A percentile compares a stretch with the other conserved stretches of the same genome.
phyloP scores from a whole-genome alignment of 1,140 invertebrate genomes.

The Teleopsis dalmanni region DNA sequence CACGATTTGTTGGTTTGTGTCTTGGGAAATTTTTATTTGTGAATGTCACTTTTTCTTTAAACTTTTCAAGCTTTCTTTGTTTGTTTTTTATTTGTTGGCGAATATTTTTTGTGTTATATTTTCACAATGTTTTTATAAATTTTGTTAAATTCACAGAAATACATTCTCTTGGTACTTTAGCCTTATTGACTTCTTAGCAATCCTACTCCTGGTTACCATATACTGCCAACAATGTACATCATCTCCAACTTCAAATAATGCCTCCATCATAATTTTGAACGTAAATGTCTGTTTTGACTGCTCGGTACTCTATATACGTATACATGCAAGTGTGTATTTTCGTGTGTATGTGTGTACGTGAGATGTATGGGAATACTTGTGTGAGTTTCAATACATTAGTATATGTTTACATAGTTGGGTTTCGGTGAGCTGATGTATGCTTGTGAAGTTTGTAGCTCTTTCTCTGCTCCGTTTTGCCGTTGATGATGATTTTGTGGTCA shows the following conservation, averaged over 20 bases:
- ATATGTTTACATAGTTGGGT: background rate
- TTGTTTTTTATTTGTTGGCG: too few relatives aligned
- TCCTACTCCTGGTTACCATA: background rate
- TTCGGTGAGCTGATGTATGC: background rate
- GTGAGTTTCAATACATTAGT: background rate
- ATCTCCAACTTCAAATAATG: background rate
- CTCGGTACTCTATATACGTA: background rate
- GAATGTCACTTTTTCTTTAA: too few relatives aligned
- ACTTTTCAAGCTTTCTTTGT: too few relatives aligned
- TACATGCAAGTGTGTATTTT: too few relatives aligned
- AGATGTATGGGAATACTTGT: background rate
- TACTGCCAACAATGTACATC: background rate
- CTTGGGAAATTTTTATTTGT: too few relatives aligned
- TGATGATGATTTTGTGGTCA: constrained; percentile 43
- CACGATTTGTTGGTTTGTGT: too few relatives aligned
- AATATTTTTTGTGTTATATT: too few relatives aligned
- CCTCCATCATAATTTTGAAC: background rate
- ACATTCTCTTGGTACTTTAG: too few relatives aligned
- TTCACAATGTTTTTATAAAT: too few relatives aligned
- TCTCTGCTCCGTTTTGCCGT: constrained; percentile 5
- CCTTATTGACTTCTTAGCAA: too few relatives aligned
- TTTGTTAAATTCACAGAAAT: too few relatives aligned
- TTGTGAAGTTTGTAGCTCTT: background rate
- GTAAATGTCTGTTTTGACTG: background rate
- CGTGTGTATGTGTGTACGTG: background rate